Base-by-base conservation (phyloP, 2,113 vertebrate species). In the Megaceryle torquata region DNA sequence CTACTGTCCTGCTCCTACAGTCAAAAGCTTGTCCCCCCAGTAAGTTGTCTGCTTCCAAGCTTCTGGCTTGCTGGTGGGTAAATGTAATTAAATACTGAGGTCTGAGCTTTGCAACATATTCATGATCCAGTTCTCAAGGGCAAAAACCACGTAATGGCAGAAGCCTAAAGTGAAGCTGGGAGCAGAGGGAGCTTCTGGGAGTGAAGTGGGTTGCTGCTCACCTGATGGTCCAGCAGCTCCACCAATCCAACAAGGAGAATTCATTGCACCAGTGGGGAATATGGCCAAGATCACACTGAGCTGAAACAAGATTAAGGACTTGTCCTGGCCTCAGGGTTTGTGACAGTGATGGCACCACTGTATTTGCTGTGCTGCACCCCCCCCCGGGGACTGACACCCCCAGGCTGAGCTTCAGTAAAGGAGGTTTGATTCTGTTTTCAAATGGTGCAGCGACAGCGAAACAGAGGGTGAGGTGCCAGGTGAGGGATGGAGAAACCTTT, bases 231-330 rank as follows among this genome's bases (percentile, higher is more conserved):
- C 18, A 4, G 51, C 39, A 33, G n/a, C 60, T n/a, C 22, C 1
- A 9, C 60, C 9, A 4, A 4, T 20, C 25, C 39, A 6, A 50
- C 3, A 3, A 7, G 57, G 50, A 35, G 50, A 15, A 21, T 43
- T 11, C 51, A 4, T 19, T 25, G 33, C 44, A 4, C 16, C 5
- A 6, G 15, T 17, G 57, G 65, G 28, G 15, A 31, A 43, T 6
- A 4, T 2, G 16, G 39, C 3, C 4, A 3, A 8, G 59, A 7
- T 35, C 59, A 25, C 20, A 41, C 59, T 1, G 28, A 65, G 17
- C 37, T 22, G 3, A 41, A 64, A 53, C 48, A 13, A 44, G n/a
- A 41, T 41, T 41, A 41, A 41, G 39, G 39, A 41, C 39, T 41
- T 41, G 37, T 41, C 39, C 39, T 41, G 39, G 39, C 39, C 39